Evolutionary conservation across 2,113 vertebrate species (phyloP).

Genomic region (Muntiacus reevesi): DNA sequence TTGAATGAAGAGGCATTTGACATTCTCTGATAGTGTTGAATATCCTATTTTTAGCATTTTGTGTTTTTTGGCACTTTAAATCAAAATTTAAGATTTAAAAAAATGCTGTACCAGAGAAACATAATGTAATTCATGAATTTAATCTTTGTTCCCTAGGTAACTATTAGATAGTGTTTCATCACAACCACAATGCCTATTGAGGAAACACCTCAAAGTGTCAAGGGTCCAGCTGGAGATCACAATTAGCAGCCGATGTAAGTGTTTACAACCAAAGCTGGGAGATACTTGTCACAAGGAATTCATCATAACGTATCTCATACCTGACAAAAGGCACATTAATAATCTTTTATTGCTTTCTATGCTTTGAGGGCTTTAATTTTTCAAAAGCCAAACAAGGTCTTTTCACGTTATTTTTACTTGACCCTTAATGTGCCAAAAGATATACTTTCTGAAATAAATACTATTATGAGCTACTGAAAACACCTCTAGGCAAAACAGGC

Average conservation of each 20-base stretch:
- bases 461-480: slow-evolving; percentile 6
- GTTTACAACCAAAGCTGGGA: neutral
- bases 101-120: neutral
- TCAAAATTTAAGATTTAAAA: neutral
- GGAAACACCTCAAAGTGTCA: neutral
- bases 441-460: slow-evolving; percentile 40
- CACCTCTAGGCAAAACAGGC: slow-evolving; percentile 35
- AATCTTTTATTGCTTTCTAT: slow-evolving; percentile 58
- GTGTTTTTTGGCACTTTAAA: neutral
- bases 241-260: neutral
- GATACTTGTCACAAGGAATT: neutral
- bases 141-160: neutral
- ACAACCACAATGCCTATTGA: neutral
- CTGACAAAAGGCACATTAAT: slow-evolving; percentile 12
- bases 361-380: slow-evolving; percentile 58
- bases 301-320: neutral
- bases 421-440: slow-evolving; percentile 7
- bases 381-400: slow-evolving; percentile 45
- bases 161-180: neutral
- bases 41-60: neutral
- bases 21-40: neutral
- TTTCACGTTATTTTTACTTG: slow-evolving; percentile 50
- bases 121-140: neutral
- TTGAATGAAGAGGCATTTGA: neutral
- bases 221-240: neutral